These are phyloP conservation scores for honey bee (Apis mellifera) DNA, from an alignment of 1,140 invertebrate species.

Conservation along the genomic window Amel_HAv3.1 CM009932.2:10664001-10664500, in stretches of 20 bases:
- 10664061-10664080: no score
- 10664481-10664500: neutral
- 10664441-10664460: neutral
- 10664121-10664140: slow-evolving; percentile 77
- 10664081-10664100: slow-evolving; percentile 2
- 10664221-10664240: slow-evolving; percentile 75
- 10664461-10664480: no score
- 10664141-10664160: slow-evolving; percentile 73
- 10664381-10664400: slow-evolving; percentile 30
- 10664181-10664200: slow-evolving; percentile 80
- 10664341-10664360: slow-evolving; percentile 56
- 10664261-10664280: slow-evolving; percentile 31
- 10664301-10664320: slow-evolving; percentile 54
- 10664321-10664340: slow-evolving; percentile 4
- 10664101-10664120: slow-evolving; percentile 30
- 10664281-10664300: slow-evolving; percentile 70
- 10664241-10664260: slow-evolving; percentile 52
- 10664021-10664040: slow-evolving; percentile 62
- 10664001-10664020: slow-evolving; percentile 79
- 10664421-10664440: neutral
- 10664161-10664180: slow-evolving; percentile 77
- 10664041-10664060: slow-evolving; percentile 33
- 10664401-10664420: slow-evolving; percentile 35
- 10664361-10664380: slow-evolving; percentile 56
- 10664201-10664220: slow-evolving; percentile 79